Evolutionary conservation across 2,888 invertebrate species (phyloP).

Genomic region (Heliconius ethilla): DNA sequence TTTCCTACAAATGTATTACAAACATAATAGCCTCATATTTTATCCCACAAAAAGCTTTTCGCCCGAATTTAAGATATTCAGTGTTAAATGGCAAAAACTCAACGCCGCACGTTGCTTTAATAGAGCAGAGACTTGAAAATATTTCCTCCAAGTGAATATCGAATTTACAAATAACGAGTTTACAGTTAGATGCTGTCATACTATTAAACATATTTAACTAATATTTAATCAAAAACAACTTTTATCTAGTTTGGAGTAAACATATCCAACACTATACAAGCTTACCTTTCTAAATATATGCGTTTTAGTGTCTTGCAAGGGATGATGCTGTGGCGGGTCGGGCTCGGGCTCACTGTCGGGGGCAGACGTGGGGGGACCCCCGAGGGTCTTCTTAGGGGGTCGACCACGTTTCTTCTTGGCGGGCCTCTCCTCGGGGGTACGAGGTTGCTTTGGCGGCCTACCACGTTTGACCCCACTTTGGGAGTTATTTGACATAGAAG

Average conservation of each 20-base stretch:
- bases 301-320: conserved; percentile 68
- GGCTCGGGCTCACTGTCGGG: conserved; percentile 51
- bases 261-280: neutral
- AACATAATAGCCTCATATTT: neutral
- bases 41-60: neutral
- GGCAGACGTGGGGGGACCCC: conserved; percentile 52
- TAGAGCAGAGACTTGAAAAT: neutral
- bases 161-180: neutral
- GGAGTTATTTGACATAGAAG: conserved; percentile 51
- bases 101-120: no score
- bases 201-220: neutral
- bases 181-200: neutral
- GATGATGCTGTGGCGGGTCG: conserved; percentile 51
- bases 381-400: conserved; percentile 60
- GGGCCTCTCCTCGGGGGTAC: conserved; percentile 66
- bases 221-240: neutral
- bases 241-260: neutral
- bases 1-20: neutral
- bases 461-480: conserved; percentile 72
- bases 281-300: conserved; percentile 74
- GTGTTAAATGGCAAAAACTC: neutral
- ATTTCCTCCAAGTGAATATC: neutral
- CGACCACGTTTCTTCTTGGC: conserved; percentile 71
- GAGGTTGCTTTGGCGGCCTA: conserved; percentile 76
- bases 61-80: no score